These are phyloP conservation scores for Lordiphosa fenestrarum DNA, from an alignment of 2,888 invertebrate species.

Conservation along the genomic window DNA sequence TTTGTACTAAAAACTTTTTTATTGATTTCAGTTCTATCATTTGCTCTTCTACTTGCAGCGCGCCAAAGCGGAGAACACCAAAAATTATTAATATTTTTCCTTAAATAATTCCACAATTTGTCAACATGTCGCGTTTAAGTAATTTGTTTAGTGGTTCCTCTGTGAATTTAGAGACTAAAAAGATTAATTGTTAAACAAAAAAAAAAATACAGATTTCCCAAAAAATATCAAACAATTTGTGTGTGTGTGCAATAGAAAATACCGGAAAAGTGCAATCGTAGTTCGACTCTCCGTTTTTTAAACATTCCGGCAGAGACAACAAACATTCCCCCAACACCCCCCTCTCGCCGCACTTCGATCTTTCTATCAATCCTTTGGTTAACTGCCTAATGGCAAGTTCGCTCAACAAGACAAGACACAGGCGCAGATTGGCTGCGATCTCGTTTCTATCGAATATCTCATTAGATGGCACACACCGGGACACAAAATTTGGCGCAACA, in stretches of 20 bases:
- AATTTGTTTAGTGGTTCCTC: constrained; percentile 56
- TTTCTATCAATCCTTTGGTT: constrained; percentile 45
- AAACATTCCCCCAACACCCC: constrained; percentile 2
- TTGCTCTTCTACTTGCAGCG: constrained; percentile 35
- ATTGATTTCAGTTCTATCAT: constrained; percentile 41
- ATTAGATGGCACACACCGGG: constrained; percentile 92
- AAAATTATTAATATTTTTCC: constrained; percentile 6
- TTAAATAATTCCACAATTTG: constrained; percentile 14
- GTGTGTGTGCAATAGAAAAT: constrained; percentile 1
- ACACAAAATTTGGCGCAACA: constrained; percentile 83
- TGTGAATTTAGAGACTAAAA: constrained; percentile 75
- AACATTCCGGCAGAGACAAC: background rate
- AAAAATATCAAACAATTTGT: constrained; percentile 1
- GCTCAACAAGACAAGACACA: constrained; percentile 84
- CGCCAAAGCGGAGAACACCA: background rate
- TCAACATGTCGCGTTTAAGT: constrained; percentile 75
- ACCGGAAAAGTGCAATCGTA: too few relatives aligned
- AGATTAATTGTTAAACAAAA: constrained; percentile 55
- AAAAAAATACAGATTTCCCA: constrained; percentile 3
- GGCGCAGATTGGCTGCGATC: constrained; percentile 93
- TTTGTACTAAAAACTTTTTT: constrained; percentile 22
- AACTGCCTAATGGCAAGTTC: constrained; percentile 81
- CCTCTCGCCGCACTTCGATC: constrained; percentile 23
- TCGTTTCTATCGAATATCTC: constrained; percentile 97
- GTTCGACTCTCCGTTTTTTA: background rate